A percentile compares a stretch with the other conserved stretches of the same genome.
These are phyloP conservation scores for Nothoprocta pentlandii DNA, from an alignment of 2,113 vertebrate genomes.

Conservation along the genomic window DNA sequence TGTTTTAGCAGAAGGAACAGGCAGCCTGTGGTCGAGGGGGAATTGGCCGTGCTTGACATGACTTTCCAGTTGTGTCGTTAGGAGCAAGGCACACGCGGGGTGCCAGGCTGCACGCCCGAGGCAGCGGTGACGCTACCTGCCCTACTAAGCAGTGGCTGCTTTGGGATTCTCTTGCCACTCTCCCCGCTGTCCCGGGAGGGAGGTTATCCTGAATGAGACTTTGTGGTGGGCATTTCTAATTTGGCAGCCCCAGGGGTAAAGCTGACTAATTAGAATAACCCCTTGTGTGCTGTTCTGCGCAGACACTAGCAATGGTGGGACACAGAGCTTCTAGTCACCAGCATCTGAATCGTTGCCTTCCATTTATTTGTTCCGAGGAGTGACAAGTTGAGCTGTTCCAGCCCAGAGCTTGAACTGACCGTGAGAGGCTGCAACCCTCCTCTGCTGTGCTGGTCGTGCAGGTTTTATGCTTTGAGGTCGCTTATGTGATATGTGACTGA, in stretches of 20 bases:
- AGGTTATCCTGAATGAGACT: neutral
- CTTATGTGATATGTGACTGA: neutral
- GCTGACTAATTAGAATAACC: conserved; percentile 40
- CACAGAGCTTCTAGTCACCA: neutral
- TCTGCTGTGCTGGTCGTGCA: neutral
- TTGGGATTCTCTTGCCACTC: neutral
- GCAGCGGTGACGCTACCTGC: accelerated
- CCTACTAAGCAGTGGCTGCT: neutral
- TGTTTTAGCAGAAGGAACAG: neutral
- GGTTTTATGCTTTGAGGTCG: neutral
- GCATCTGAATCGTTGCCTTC: neutral
- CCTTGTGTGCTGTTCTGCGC: neutral
- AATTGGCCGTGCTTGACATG: accelerated
- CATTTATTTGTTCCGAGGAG: neutral
- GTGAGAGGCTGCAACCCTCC: neutral
- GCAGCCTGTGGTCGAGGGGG: neutral
- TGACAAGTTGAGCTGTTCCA: neutral
- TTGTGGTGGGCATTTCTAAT: conserved; percentile 36
- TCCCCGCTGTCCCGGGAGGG: neutral
- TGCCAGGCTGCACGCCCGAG: accelerated
- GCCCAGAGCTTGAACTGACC: neutral
- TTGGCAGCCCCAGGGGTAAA: conserved; percentile 38
- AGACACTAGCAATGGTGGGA: neutral
- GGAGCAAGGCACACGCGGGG: neutral
- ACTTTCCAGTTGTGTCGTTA: neutral